Conservation (phyloP, 2,888 invertebrate species). For the Cheilosia pagana region DNA sequence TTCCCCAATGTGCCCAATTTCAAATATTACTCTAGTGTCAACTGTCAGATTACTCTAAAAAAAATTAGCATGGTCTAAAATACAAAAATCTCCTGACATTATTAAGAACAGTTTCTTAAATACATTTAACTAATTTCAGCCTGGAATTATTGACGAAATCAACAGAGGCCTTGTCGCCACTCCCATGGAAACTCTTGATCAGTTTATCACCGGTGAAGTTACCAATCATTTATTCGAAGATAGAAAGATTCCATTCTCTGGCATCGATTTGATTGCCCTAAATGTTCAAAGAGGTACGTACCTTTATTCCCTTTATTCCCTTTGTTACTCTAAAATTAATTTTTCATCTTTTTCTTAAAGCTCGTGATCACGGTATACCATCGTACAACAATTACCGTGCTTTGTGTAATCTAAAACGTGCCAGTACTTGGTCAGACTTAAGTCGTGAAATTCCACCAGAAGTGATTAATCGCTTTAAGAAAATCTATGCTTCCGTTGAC, state of each 20-base stretch:
- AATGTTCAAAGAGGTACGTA: slow-evolving; percentile 90
- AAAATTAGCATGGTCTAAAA: too few species aligned
- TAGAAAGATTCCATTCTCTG: slow-evolving; percentile 94
- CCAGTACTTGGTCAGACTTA: slow-evolving; percentile 93
- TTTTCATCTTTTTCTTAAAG: slow-evolving; percentile 79
- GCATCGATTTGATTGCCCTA: slow-evolving; percentile 95
- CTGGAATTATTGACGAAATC: slow-evolving; percentile 93
- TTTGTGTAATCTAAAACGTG: slow-evolving; percentile 94
- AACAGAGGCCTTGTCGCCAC: slow-evolving; percentile 93
- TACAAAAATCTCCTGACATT: too few species aligned
- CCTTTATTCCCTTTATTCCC: background rate
- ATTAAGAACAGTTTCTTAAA: too few species aligned
- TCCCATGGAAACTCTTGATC: slow-evolving; percentile 96
- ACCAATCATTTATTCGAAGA: slow-evolving; percentile 98
- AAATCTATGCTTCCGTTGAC: slow-evolving; percentile 94
- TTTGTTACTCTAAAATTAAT: background rate
- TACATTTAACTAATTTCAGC: slow-evolving; percentile 83
- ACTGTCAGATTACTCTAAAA: too few species aligned
- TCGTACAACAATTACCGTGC: slow-evolving; percentile 96
- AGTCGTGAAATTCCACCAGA: slow-evolving; percentile 93
- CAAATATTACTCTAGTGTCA: too few species aligned
- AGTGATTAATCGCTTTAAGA: slow-evolving; percentile 90
- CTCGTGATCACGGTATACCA: slow-evolving; percentile 93
- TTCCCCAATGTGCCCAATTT: too few species aligned
- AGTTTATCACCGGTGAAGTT: slow-evolving; percentile 96